These are phyloP conservation scores for Actinemys pallida DNA, from an alignment of 2,113 vertebrate genomes.

Conservation along the genomic window DNA sequence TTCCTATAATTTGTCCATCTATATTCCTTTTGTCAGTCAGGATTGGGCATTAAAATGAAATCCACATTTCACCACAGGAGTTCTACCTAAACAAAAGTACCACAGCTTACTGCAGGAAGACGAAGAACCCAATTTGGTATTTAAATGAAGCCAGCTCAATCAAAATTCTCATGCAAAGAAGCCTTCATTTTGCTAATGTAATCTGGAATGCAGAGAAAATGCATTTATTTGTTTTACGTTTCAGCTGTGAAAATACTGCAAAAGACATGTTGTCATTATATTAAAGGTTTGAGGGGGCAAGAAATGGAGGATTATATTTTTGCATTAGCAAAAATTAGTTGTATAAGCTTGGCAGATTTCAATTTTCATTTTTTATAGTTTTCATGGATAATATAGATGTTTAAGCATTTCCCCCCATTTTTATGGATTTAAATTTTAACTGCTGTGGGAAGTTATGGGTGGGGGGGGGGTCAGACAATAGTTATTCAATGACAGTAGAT, in stretches of 20 bases:
- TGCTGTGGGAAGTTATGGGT: background rate
- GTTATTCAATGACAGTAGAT: background rate
- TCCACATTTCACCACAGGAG: constrained; percentile 17
- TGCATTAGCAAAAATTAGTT: constrained; percentile 18
- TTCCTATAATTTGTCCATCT: constrained; percentile 12
- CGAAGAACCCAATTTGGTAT: constrained; percentile 67
- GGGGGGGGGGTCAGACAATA: background rate
- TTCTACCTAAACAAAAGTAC: background rate
- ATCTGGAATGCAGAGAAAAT: constrained; percentile 60
- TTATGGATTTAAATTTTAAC: background rate
- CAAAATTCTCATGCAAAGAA: constrained; percentile 74
- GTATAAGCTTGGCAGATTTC: background rate
- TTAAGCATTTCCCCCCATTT: background rate
- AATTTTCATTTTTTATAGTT: background rate
- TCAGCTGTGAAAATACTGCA: constrained; percentile 64
- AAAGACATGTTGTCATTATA: constrained; percentile 34
- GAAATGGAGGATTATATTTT: constrained; percentile 1
- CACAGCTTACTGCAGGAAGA: constrained; percentile 52
- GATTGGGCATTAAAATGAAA: constrained; percentile 28
- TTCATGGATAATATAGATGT: background rate
- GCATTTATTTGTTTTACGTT: constrained; percentile 69
- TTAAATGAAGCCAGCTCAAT: constrained; percentile 76
- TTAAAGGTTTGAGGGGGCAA: constrained; percentile 31
- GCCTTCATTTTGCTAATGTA: constrained; percentile 66
- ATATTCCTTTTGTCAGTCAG: constrained; percentile 2